Evolutionary conservation across 2,888 invertebrate species (phyloP), one percentile per base, ranked within the genome.

Genomic region (Galerucella pusilla): DNA sequence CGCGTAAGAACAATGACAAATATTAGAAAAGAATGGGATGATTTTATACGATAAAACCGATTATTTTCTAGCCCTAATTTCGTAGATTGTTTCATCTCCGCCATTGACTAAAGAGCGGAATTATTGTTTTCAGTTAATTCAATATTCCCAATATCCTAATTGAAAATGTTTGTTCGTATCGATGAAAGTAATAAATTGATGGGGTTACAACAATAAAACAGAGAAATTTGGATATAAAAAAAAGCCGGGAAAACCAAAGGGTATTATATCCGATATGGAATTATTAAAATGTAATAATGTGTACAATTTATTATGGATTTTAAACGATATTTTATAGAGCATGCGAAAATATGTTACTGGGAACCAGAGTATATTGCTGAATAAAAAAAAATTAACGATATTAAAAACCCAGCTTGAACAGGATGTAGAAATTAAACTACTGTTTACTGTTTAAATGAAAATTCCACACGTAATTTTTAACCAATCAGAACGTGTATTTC

Each of bases 101-200:
- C 35, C 14, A 14, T 35, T 12, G 35, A 35, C 42, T 14, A 14
- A 66, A 52, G 25, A n/a, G 0, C 16, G 28, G 35, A 67, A 57
- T 68, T 57, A 68, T 57, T 59, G 57, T 68, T 68, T 67, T 57
- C 42, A 57, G 49, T 54, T n/a, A 57, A 54, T 68, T 68, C 54
- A 68, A 68, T 68, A 68, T 68, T 68, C 28, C 42, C 68, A 54
- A 68, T 54, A 46, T 57, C 68, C 68, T 68, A 68, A 68, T 68
- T 68, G 68, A 49, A 68, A 68, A 68, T 57, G 68, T 57, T 68
- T 57, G 57, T 68, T 68, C 11, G 67, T n/a, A 20, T 67, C 28
- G 67, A 35, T 67, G 42, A 46, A 68, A 68, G 46, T 65, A 65
- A 65, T 65, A 46, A 65, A 65, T 65, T 65, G 64, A 65, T 65